phyloP scores from a whole-genome alignment of 2,113 vertebrate species.

The Syngnathus scovelli region DNA sequence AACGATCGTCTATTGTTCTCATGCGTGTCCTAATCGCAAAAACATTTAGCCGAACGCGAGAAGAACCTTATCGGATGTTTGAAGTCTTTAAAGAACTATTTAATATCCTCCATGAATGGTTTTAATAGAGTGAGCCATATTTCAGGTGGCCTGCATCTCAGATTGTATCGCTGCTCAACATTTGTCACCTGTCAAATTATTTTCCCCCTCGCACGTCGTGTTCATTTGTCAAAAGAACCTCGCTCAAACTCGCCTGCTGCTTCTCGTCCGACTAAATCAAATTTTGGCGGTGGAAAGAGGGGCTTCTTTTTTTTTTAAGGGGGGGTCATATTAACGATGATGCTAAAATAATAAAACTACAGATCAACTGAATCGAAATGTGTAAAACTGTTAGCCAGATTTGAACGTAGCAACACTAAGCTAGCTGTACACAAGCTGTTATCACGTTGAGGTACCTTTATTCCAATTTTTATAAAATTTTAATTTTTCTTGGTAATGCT shows the following conservation, averaged over 20 bases:
- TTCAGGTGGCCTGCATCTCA: slow-evolving; percentile 76
- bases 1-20: slow-evolving; percentile 5
- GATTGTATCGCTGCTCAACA: slow-evolving; percentile 76
- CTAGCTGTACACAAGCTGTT: too few relatives aligned
- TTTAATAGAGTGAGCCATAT: slow-evolving; percentile 80
- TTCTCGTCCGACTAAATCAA: slow-evolving; percentile 65
- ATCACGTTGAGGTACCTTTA: too few relatives aligned
- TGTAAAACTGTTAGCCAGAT: too few relatives aligned
- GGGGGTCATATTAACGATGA: slow-evolving; percentile 69
- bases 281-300: slow-evolving; percentile 46
- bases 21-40: slow-evolving; percentile 43
- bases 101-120: slow-evolving; percentile 78
- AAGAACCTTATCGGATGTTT: slow-evolving; percentile 68
- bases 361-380: slow-evolving; percentile 7
- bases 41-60: slow-evolving; percentile 65
- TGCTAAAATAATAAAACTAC: slow-evolving; percentile 62
- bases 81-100: slow-evolving; percentile 77
- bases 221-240: slow-evolving; percentile 77
- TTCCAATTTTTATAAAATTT: too few relatives aligned
- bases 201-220: slow-evolving; percentile 69
- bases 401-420: too few relatives aligned
- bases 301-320: slow-evolving; percentile 44
- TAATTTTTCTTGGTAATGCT: too few relatives aligned
- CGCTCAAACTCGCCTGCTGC: slow-evolving; percentile 64
- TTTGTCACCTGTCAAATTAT: slow-evolving; percentile 84